A percentile compares a stretch with the other conserved stretches of the same genome.
These are phyloP conservation scores for Polypterus senegalus DNA, from an alignment of 2,113 vertebrate genomes.

Conservation along the genomic window DNA sequence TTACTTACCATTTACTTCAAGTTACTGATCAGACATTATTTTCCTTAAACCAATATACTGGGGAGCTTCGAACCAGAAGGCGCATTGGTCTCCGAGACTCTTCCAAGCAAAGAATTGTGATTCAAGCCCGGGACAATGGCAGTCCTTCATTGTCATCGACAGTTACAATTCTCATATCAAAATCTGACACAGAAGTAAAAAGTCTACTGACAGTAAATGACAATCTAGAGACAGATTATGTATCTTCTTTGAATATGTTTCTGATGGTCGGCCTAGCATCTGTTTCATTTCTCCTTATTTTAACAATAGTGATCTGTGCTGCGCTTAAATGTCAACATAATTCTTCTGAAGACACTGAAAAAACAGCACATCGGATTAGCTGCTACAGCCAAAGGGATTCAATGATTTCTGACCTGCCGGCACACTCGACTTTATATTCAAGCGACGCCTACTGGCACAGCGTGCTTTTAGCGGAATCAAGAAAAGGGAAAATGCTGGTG, in stretches of 20 bases:
- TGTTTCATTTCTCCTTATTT: conserved; percentile 5
- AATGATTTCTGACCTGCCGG: too few relatives aligned
- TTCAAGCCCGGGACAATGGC: conserved; percentile 5
- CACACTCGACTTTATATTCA: too few relatives aligned
- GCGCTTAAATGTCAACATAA: conserved; percentile 11
- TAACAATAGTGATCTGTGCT: background rate
- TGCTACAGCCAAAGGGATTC: too few relatives aligned
- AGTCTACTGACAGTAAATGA: background rate
- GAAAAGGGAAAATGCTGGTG: too few relatives aligned
- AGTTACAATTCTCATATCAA: conserved; percentile 8
- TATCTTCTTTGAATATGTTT: conserved; percentile 8
- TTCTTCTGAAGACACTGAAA: too few relatives aligned
- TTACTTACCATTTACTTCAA: conserved; percentile 7
- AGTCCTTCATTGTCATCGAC: conserved; percentile 7
- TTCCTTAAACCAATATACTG: background rate
- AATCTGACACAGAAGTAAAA: background rate
- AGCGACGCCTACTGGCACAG: too few relatives aligned
- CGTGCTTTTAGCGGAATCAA: too few relatives aligned
- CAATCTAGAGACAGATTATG: background rate
- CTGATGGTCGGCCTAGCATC: conserved; percentile 7
- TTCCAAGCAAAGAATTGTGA: conserved; percentile 1
- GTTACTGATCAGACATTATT: conserved; percentile 8
- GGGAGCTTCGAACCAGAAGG: conserved; percentile 9
- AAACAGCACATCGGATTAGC: too few relatives aligned
- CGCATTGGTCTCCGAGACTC: conserved; percentile 1